Percentiles rank a stretch among this genome's conserved stretches.
Conservation (phyloP, 64 coral and sea anemone species). For the Cladopsammia gracilis region DNA sequence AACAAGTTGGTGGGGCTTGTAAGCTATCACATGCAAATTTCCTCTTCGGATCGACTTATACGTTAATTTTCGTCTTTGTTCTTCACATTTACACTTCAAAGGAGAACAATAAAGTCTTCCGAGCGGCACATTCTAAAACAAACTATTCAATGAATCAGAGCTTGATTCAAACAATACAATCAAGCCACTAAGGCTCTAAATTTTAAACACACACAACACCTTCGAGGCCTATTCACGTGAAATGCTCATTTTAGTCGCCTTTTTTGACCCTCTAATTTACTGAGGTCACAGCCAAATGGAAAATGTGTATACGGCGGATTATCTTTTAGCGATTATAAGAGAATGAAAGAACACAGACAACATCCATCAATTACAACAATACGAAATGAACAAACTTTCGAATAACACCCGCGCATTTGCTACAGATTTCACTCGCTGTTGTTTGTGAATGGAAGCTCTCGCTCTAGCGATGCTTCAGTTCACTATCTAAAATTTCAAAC, state of each 20-base stretch:
- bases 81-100: slow-evolving; percentile 33
- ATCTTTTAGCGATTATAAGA: slow-evolving; percentile 58
- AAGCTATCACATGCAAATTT: slow-evolving; percentile 46
- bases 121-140: slow-evolving; percentile 54
- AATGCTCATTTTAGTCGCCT: slow-evolving; percentile 25
- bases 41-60: background rate
- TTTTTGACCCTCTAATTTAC: slow-evolving; percentile 84
- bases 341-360: slow-evolving; percentile 52
- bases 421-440: background rate
- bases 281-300: slow-evolving; percentile 76
- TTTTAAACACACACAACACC: slow-evolving; percentile 32
- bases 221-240: background rate
- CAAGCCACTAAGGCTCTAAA: background rate
- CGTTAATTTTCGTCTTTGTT: slow-evolving; percentile 59
- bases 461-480: background rate
- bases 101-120: slow-evolving; percentile 21
- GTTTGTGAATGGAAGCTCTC: background rate
- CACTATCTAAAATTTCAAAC: slow-evolving; percentile 56
- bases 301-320: slow-evolving; percentile 80
- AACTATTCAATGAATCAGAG: slow-evolving; percentile 15
- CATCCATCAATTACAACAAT: background rate
- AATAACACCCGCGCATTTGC: background rate
- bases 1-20: slow-evolving; percentile 3
- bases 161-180: slow-evolving; percentile 9
- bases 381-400: slow-evolving; percentile 12